These are phyloP conservation scores for Coelinius sp. DNA, from an alignment of 2,888 invertebrate genomes.

Conservation along the genomic window DNA sequence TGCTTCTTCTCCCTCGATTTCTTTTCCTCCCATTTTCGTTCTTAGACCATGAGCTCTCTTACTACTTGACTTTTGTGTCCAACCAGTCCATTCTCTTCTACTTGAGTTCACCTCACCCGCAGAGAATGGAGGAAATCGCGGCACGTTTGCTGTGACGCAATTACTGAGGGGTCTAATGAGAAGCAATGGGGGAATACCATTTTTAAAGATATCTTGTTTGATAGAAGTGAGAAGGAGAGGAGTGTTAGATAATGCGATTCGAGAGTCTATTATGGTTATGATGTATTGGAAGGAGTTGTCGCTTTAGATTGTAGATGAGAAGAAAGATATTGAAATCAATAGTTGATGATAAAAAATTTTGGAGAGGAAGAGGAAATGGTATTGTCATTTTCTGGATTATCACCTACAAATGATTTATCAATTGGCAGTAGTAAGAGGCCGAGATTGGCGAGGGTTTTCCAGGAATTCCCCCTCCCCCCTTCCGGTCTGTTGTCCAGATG, in stretches of 20 bases:
- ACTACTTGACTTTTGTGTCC: background rate
- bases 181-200: background rate
- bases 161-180: slow-evolving; percentile 2
- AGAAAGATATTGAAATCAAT: too few species aligned
- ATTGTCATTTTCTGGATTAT: too few species aligned
- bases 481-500: too few species aligned
- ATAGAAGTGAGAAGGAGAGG: background rate
- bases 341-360: too few species aligned
- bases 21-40: slow-evolving; percentile 38
- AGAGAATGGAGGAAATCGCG: background rate
- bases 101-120: background rate
- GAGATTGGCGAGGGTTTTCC: too few species aligned
- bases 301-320: background rate
- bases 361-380: too few species aligned
- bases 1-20: slow-evolving; percentile 54
- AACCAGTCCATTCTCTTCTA: background rate
- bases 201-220: background rate
- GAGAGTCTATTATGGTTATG: background rate
- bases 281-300: background rate
- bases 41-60: slow-evolving; percentile 40
- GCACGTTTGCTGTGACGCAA: slow-evolving; percentile 11
- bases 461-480: too few species aligned
- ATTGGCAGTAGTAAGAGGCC: too few species aligned
- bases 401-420: too few species aligned
- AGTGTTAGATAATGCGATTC: background rate